Evolutionary conservation across 2,888 invertebrate species (phyloP), one percentile per base, ranked within the genome.

Genomic region (Euzophera pinguis): DNA sequence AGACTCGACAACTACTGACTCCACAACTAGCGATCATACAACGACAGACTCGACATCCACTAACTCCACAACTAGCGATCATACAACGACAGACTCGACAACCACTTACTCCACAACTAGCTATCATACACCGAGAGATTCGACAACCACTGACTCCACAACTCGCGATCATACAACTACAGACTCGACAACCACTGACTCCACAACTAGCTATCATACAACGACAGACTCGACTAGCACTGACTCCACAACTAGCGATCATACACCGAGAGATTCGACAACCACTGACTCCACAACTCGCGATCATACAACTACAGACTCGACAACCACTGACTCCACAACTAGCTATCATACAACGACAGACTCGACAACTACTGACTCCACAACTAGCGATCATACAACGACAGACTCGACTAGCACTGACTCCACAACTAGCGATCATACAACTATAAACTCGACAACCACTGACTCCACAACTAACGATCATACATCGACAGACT

Each of bases 1-100:
- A 17, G 2, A 32, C 41, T 2, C 12, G 0, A 48, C 56, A 6
- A 29, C 54, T 2, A 50, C 56, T n/a, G 56, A 56, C 13, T 41
- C 57, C 3, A 54, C 47, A 1, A 47, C 53, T 1, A 43, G 42
- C 52, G 1, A 37, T 50, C 14, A 35, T 43, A 53, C 47, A 0
- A 47, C 51, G 9, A 47, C 51, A 10, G 47, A 22, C 16, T 56
- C 50, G 6, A 41, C 27, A 39, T 50, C 29, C 2, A 7, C 52
- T 5, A 50, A 6, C 3, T 38, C 50, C 1, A 51, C 53, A 0
- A 51, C 43, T 6, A 39, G 47, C 0, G 58, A 57, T 1, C 43
- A 52, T 0, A 16, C 49, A 14, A 39, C 53, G 3, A 39, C 53
- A 3, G 47, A 49, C 1, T 54, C 53, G 2, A 39, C 39, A 16